Percentiles rank a stretch among this genome's conserved stretches.
Conservation (phyloP, 2,888 invertebrate species). For the Hermaeophaga mercurialis region DNA sequence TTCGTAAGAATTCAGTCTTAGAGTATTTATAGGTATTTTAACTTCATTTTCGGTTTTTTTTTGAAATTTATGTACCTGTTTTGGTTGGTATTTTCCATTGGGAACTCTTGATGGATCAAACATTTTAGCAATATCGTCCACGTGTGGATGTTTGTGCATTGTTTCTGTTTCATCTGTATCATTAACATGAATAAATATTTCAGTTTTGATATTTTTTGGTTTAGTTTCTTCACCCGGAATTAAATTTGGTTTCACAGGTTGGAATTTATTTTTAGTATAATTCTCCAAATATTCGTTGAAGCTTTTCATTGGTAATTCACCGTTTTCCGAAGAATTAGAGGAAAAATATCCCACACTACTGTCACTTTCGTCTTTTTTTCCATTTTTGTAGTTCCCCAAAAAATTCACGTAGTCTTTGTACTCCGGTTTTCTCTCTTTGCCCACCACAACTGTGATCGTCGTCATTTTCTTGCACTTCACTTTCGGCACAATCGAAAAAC, state of each 20-base stretch:
- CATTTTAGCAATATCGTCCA: background rate
- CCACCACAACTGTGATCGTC: conserved; percentile 31
- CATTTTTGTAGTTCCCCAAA: conserved; percentile 47
- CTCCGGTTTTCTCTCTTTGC: conserved; percentile 38
- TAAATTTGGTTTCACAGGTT: conserved; percentile 41
- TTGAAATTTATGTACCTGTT: background rate
- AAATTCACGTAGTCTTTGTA: conserved; percentile 53
- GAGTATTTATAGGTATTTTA: background rate
- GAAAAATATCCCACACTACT: conserved; percentile 41
- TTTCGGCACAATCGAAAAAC: background rate
- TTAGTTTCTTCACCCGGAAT: conserved; percentile 15
- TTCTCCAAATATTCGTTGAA: conserved; percentile 44
- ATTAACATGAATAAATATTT: conserved; percentile 15
- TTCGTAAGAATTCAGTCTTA: background rate
- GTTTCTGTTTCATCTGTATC: background rate
- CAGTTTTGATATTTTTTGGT: conserved; percentile 28
- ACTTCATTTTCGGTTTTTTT: background rate
- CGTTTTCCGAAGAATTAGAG: conserved; percentile 41
- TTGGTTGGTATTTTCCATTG: background rate
- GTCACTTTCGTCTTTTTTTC: conserved; percentile 43
- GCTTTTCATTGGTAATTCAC: conserved; percentile 32
- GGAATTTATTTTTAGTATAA: conserved; percentile 43
- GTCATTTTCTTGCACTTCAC: conserved; percentile 29
- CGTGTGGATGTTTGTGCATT: background rate
- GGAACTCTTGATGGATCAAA: background rate